Base-by-base conservation (phyloP, 2,888 invertebrate species). In the Tachina grossa region DNA sequence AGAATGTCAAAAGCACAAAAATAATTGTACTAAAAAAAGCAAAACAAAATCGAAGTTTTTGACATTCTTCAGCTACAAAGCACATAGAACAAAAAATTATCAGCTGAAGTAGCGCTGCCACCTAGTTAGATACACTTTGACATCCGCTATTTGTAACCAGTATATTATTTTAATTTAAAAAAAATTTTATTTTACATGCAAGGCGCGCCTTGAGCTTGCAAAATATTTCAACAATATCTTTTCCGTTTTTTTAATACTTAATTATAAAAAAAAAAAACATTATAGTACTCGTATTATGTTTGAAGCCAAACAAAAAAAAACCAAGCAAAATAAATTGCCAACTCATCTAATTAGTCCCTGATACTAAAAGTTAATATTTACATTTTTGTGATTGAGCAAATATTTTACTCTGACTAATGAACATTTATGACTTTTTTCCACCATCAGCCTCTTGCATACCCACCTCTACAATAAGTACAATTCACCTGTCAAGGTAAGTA, bases 311-410 rank as follows among this genome's bases (percentile, higher is more conserved):
- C 22, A 13, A 49, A 49, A 49, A 13, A 16, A 16, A 51, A 16
- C 1, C 8, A n/a, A 51, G 8, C 19, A 53, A 68, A 68, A 59
- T 66, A 83, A 83, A 66, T 65, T 85, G 85, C 85, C 79, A 80
- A 85, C 76, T 85, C 83, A 85, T 83, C 79, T 85, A 85, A 85
- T 85, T 85, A 85, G 83, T 65, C 61, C 55, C 79, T 72, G 79
- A 72, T 85, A 85, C 68, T 80, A 85, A 80, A 85, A 80, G 83
- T 80, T 85, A 80, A 85, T 85, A 83, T 85, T 85, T 83, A 80
- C 79, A 72, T 85, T 78, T 85, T 85, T 85, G 31, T 31, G 85
- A 85, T 85, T 85, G 85, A 85, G 76, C 75, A 85, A 85, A 85
- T 85, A 85, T 85, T 85, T 85, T 83, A 85, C 72, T 83, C 72